phyloP scores from a whole-genome alignment of 2,888 invertebrate genomes.

The Opisthograptis luteolata region DNA sequence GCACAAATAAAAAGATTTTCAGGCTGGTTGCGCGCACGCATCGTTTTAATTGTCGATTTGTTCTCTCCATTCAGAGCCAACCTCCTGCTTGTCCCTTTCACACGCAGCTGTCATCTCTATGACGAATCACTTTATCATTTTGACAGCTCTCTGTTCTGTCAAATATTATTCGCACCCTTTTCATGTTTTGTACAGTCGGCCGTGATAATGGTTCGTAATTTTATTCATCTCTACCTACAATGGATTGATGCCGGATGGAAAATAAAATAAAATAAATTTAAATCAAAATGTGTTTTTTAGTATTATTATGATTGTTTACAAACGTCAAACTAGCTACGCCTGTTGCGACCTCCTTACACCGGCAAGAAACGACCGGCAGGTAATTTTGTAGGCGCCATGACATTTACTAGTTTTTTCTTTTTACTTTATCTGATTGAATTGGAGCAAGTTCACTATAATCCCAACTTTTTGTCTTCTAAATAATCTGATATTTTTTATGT shows the following conservation, averaged over 20 bases:
- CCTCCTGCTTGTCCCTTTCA: slow-evolving; percentile 45
- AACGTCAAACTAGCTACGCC: too few species aligned
- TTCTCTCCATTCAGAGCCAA: slow-evolving; percentile 36
- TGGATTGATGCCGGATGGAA: neutral
- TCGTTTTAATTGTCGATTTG: slow-evolving; percentile 56
- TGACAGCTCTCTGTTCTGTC: slow-evolving; percentile 73
- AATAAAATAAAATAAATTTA: neutral
- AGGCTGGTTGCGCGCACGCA: slow-evolving; percentile 40
- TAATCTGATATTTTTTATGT: too few species aligned
- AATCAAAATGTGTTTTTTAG: too few species aligned
- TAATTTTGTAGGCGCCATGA: too few species aligned
- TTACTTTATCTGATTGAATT: too few species aligned
- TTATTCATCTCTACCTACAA: slow-evolving; percentile 29
- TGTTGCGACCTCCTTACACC: too few species aligned
- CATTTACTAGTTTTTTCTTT: too few species aligned
- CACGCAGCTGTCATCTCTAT: slow-evolving; percentile 73
- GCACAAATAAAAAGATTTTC: slow-evolving; percentile 40
- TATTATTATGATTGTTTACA: too few species aligned
- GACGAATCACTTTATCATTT: slow-evolving; percentile 82
- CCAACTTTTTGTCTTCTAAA: too few species aligned
- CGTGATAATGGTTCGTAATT: slow-evolving; percentile 43
- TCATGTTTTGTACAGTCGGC: slow-evolving; percentile 26
- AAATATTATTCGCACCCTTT: slow-evolving; percentile 79
- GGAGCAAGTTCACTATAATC: too few species aligned
- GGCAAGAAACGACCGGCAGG: too few species aligned